phyloP scores from a whole-genome alignment of 2,113 vertebrate species.

The Boulengerochromis microlepis region DNA sequence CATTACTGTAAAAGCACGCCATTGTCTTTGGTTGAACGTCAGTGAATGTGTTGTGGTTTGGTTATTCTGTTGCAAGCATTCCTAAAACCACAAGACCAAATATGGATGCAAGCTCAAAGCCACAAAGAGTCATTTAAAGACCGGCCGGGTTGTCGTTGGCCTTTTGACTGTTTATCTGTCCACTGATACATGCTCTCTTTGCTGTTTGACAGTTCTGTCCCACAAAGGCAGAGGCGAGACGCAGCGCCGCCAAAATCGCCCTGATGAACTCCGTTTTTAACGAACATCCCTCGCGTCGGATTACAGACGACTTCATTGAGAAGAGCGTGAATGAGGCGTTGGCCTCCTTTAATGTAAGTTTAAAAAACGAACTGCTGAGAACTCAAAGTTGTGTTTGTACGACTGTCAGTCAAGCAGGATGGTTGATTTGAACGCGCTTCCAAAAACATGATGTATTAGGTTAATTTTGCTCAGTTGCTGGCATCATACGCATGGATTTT shows the following conservation, averaged over 20 bases:
- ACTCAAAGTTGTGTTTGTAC: not conserved
- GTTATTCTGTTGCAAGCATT: not conserved
- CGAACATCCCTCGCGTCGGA: constrained; percentile 92
- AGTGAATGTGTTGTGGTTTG: not conserved
- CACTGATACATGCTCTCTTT: not conserved
- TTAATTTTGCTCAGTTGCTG: not conserved
- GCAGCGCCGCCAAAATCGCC: constrained; percentile 95
- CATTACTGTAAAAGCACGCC: not conserved
- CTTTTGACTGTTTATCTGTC: not conserved
- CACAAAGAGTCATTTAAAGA: not conserved
- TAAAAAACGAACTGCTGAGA: not conserved
- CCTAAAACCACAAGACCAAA: not conserved
- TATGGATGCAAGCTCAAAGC: not conserved
- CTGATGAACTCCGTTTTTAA: constrained; percentile 99
- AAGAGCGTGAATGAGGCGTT: constrained; percentile 93
- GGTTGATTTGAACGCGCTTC: not conserved
- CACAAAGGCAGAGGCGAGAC: constrained; percentile 90
- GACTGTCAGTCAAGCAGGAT: not conserved
- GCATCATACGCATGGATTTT: not conserved
- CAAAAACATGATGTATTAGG: not conserved
- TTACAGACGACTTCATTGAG: constrained; percentile 96
- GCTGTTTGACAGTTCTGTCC: constrained; percentile 84
- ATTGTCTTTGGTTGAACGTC: not conserved
- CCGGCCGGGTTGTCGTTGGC: not conserved
- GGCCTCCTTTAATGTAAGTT: constrained; percentile 90